phyloP scores from a whole-genome alignment of 1,140 invertebrate genomes.

The Triops longicaudatus region DNA sequence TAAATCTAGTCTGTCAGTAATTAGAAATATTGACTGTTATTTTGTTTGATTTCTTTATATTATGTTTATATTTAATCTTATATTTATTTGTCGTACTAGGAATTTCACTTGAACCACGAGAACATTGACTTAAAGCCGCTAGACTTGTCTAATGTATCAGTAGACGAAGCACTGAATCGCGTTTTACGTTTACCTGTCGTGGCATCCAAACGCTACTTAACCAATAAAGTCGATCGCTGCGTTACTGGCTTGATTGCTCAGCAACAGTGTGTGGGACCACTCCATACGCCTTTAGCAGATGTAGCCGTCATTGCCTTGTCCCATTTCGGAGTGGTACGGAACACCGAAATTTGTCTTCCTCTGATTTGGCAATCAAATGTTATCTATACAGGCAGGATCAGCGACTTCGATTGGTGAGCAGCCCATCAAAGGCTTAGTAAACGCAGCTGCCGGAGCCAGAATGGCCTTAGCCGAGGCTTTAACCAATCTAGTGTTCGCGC shows the following conservation, averaged over 20 bases:
- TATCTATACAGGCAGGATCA: constrained; percentile 56
- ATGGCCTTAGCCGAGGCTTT: constrained; percentile 90
- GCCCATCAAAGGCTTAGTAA: constrained; percentile 82
- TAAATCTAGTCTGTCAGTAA: neutral
- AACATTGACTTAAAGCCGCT: constrained; percentile 41
- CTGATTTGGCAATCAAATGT: neutral
- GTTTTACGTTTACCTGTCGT: constrained; percentile 85
- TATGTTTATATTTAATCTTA: neutral
- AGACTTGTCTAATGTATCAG: constrained; percentile 45
- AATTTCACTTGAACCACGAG: constrained; percentile 46
- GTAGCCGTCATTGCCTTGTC: constrained; percentile 84
- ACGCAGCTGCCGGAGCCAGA: constrained; percentile 71
- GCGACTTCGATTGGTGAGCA: constrained; percentile 95
- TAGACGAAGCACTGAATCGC: constrained; percentile 59
- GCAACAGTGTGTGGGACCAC: constrained; percentile 93
- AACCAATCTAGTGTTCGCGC: constrained; percentile 41
- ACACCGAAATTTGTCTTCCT: neutral
- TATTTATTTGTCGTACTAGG: neutral
- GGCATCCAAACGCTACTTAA: constrained; percentile 89
- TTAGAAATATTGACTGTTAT: constrained; percentile 29
- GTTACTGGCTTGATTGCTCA: constrained; percentile 93
- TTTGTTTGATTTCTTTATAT: no score
- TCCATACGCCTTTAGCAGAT: constrained; percentile 91
- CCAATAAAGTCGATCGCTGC: constrained; percentile 89
- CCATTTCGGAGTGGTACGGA: constrained; percentile 41